Base-by-base conservation (phyloP, 2,797 vertebrate species). In the Spondyliosoma cantharus region DNA sequence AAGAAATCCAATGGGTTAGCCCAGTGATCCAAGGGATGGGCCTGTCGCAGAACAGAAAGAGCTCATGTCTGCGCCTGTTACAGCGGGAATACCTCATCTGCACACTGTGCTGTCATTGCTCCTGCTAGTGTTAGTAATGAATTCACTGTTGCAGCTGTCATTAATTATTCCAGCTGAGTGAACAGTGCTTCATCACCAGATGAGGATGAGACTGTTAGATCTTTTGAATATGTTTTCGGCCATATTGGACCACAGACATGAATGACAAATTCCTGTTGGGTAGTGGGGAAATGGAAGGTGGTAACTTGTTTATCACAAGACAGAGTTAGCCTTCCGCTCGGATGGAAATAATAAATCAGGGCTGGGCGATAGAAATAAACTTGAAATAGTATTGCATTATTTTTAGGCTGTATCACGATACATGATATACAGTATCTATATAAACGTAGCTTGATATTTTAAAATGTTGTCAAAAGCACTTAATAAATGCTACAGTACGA, bases 121-220 rank as follows among this genome's bases (percentile, higher is more conserved):
- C 71, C 58, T 65, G 22, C 62, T 42, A 14, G 57, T 79, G 32
- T 79, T 27, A 71, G 71, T 56, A 58, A 72, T 45, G 45, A 67
- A 48, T 69, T 71, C 79, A 74, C 78, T 70, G 62, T 82, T 84
- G 72, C 75, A 74, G 83, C 65, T 74, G 61, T 82, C 73, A 62
- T 90, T 78, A 73, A 86, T 86, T 84, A 84, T 86, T 82, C 56
- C 76, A 80, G 60, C 50, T 50, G 69, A 81, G 71, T 70, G 81
- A 88, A 79, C 70, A 83, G 77, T 52, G 76, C 67, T 53, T 80
- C 58, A 61, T 83, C 58, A 53, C 71, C 82, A 67, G 78, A 84
- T 81, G 68, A 74, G 57, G 37, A 76, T 70, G 76, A 81, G 61
- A 19, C 60, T 20, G 24, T 69, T 78, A 12, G 61, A 60, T 49